Conservation (phyloP, 2,113 vertebrate species). For the Rallus limicola region DNA sequence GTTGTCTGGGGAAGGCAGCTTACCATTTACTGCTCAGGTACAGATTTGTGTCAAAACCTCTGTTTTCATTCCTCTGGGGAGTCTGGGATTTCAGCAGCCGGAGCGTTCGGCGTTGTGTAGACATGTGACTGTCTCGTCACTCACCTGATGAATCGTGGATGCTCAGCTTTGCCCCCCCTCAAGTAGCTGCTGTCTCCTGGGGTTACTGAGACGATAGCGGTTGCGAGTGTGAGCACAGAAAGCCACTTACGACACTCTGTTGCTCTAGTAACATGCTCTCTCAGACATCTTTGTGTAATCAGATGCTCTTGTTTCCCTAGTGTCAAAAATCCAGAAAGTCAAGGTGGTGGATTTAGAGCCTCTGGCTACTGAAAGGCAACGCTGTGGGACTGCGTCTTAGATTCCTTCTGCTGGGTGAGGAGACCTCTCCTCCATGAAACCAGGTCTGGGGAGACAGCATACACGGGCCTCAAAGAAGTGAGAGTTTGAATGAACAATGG, state of each 20-base stretch:
- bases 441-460: neutral
- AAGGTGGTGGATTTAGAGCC: neutral
- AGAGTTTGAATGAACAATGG: neutral
- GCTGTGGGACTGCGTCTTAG: neutral
- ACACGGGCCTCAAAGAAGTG: rapidly evolving
- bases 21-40: neutral
- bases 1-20: neutral
- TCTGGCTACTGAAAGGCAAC: neutral
- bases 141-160: neutral
- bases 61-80: neutral
- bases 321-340: neutral
- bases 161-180: neutral
- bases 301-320: neutral
- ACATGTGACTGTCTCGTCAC: neutral
- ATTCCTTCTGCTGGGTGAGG: neutral
- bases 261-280: neutral
- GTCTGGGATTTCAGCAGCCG: neutral
- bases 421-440: neutral
- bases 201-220: neutral
- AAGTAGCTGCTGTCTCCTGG: neutral
- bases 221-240: neutral
- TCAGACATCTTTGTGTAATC: neutral
- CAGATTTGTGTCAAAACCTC: neutral
- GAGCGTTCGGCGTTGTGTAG: neutral
- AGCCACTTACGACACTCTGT: neutral